These are phyloP conservation scores for Gymnarchus niloticus DNA, from an alignment of 2,113 vertebrate genomes.

Conservation along the genomic window DNA sequence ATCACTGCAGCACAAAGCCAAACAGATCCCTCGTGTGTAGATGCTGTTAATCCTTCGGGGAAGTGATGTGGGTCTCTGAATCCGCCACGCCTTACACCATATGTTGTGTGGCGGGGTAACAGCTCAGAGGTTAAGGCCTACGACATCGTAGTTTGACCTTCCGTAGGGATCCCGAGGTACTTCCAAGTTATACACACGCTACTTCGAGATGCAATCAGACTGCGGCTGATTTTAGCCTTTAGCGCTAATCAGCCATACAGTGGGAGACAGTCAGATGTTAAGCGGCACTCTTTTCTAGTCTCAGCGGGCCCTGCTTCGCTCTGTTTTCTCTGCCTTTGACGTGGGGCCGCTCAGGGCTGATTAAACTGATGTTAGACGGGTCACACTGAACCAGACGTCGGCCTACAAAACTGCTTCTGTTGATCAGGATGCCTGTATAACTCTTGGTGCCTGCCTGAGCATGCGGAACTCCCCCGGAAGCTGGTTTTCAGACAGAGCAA, in stretches of 20 bases:
- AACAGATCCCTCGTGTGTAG: not conserved
- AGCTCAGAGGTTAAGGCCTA: not conserved
- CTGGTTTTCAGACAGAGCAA: not conserved
- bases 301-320: not conserved
- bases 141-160: not conserved
- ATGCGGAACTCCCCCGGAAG: not conserved
- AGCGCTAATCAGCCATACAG: not conserved
- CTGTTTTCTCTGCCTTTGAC: not conserved
- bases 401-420: not conserved
- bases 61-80: not conserved
- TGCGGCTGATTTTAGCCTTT: not conserved
- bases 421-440: not conserved
- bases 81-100: not conserved
- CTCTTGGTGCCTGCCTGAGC: not conserved
- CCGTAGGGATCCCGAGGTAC: not conserved
- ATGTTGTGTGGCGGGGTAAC: not conserved
- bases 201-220: not conserved
- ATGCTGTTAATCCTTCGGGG: not conserved
- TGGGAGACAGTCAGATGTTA: not conserved
- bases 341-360: not conserved
- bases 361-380: slow-evolving; percentile 4
- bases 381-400: not conserved
- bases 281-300: not conserved
- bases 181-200: not conserved
- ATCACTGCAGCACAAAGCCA: not conserved